These are phyloP conservation scores for Onychomys torridus DNA, from an alignment of 2,797 vertebrate genomes.

Conservation along the genomic window DNA sequence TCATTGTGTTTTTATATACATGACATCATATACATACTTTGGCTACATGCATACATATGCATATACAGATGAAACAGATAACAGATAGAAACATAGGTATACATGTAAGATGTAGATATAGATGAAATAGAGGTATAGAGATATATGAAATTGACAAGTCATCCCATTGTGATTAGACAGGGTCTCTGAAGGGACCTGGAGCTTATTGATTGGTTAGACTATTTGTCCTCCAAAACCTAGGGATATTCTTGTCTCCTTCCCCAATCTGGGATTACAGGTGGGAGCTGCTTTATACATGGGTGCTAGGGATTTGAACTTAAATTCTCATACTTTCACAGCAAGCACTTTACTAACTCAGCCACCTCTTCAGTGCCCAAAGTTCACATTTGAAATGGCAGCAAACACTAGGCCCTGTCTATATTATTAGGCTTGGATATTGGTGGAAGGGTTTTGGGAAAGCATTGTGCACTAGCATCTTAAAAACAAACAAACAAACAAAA, in stretches of 20 bases:
- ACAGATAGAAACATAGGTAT: background rate
- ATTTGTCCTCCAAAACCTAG: background rate
- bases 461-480: background rate
- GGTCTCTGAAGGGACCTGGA: background rate
- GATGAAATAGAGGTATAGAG: background rate
- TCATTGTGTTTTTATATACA: background rate
- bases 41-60: background rate
- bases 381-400: conserved; percentile 39
- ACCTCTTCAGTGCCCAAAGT: background rate
- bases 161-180: background rate
- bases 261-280: background rate
- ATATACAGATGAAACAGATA: background rate
- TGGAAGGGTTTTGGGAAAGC: conserved; percentile 16
- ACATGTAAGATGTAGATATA: background rate
- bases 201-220: background rate
- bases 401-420: background rate
- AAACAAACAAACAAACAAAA: conserved; percentile 33
- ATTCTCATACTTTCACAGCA: background rate
- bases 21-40: background rate
- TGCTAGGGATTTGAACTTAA: background rate
- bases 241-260: background rate
- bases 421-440: conserved; percentile 35
- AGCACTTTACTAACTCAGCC: background rate
- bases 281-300: background rate
- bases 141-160: conserved; percentile 5